A percentile compares a stretch with the other conserved stretches of the same genome.
phyloP scores from a whole-genome alignment of 2,888 invertebrate genomes.

The Apodemia duryi region DNA sequence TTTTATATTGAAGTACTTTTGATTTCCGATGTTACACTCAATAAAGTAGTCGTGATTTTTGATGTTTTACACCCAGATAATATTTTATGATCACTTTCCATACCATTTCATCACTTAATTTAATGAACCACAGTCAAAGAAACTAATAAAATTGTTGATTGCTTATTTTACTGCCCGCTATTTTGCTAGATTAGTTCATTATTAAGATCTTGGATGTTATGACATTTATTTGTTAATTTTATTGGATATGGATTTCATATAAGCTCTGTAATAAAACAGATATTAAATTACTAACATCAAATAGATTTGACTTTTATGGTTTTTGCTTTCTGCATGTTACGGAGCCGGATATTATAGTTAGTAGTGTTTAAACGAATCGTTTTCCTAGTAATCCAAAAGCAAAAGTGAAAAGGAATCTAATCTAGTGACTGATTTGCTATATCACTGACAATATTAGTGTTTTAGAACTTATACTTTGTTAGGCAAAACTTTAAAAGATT shows the following conservation, averaged over 20 bases:
- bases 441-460: too few species aligned
- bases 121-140: neutral
- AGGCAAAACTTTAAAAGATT: too few species aligned
- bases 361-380: neutral
- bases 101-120: neutral
- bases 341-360: neutral
- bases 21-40: too few species aligned
- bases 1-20: too few species aligned
- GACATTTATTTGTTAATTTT: conserved; percentile 1
- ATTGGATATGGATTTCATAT: neutral
- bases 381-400: neutral
- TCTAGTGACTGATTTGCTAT: too few species aligned
- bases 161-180: neutral
- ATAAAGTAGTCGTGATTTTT: too few species aligned
- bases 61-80: too few species aligned
- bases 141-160: neutral
- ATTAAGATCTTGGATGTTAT: neutral
- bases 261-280: conserved; percentile 2
- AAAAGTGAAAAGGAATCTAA: neutral
- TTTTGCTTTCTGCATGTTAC: neutral
- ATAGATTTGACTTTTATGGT: neutral
- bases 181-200: neutral
- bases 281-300: conserved; percentile 6
- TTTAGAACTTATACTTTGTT: too few species aligned
- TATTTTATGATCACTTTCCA: neutral